A percentile compares a stretch with the other conserved stretches of the same genome.
These are phyloP conservation scores for Liopterus haemorrhoidalis DNA, from an alignment of 2,888 invertebrate genomes.

Conservation along the genomic window DNA sequence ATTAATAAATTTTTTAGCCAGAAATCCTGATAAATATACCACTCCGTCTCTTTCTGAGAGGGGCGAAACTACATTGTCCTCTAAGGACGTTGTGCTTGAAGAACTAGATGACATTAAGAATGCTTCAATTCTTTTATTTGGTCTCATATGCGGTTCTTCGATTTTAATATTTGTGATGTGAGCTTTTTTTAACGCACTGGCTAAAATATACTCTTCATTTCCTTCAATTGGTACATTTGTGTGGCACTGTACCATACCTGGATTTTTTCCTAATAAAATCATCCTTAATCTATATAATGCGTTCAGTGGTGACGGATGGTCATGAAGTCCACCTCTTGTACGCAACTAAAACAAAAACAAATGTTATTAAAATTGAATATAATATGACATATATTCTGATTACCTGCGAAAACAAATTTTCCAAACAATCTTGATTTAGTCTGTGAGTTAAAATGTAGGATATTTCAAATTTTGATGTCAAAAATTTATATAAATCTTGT, in stretches of 20 bases:
- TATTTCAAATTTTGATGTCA: constrained; percentile 1
- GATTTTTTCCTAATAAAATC: constrained; percentile 30
- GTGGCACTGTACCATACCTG: constrained; percentile 14
- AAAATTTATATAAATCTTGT: constrained; percentile 3
- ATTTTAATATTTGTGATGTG: constrained; percentile 13
- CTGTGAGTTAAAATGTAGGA: constrained; percentile 8
- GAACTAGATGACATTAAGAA: not conserved
- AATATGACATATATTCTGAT: not conserved
- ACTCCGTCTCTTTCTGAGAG: constrained; percentile 17
- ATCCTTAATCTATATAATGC: constrained; percentile 28
- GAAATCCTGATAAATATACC: constrained; percentile 23
- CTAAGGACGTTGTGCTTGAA: not conserved
- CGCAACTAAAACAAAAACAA: constrained; percentile 28
- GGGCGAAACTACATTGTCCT: not conserved
- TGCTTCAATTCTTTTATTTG: too few species aligned
- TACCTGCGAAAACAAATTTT: too few species aligned
- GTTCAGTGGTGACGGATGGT: constrained; percentile 31
- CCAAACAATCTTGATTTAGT: constrained; percentile 23
- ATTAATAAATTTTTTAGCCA: constrained; percentile 22
- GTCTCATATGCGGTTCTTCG: constrained; percentile 3
- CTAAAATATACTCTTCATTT: constrained; percentile 21
- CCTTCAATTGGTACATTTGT: constrained; percentile 13
- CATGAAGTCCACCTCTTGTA: constrained; percentile 29
- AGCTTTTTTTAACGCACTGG: constrained; percentile 16
- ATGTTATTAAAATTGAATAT: not conserved